Percentiles rank a stretch among this genome's conserved stretches.
phyloP scores from a whole-genome alignment of 2,797 vertebrate genomes.

The Siniperca undulata region DNA sequence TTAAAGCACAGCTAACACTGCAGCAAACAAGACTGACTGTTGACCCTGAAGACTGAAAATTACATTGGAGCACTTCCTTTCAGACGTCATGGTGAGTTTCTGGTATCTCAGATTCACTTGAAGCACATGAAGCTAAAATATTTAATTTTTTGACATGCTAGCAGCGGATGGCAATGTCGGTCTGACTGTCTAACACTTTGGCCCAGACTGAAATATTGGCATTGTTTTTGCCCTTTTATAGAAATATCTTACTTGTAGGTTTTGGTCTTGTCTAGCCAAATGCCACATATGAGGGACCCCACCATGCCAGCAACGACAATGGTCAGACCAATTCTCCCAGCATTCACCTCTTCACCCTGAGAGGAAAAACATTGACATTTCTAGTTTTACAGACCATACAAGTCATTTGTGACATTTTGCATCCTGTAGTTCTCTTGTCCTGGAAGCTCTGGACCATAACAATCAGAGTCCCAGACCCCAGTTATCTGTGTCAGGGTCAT shows the following conservation, averaged over 20 bases:
- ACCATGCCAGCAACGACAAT: constrained; percentile 93
- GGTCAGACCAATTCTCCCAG: constrained; percentile 96
- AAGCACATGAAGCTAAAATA: background rate
- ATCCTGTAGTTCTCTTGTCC: constrained; percentile 7
- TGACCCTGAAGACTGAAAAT: constrained; percentile 14
- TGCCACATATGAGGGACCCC: constrained; percentile 93
- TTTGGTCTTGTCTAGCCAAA: constrained; percentile 98
- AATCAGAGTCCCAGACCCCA: constrained; percentile 6
- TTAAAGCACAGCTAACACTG: constrained; percentile 16
- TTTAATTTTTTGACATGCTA: background rate
- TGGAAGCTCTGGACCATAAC: constrained; percentile 1
- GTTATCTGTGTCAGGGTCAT: constrained; percentile 35
- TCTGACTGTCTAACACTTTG: background rate
- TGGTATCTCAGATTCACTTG: background rate
- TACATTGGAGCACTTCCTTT: background rate
- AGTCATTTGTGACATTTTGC: constrained; percentile 9
- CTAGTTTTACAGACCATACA: background rate
- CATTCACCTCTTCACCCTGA: constrained; percentile 95
- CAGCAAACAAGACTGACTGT: constrained; percentile 8
- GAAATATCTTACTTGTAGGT: constrained; percentile 93
- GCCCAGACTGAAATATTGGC: background rate
- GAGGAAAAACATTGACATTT: constrained; percentile 33
- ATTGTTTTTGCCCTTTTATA: constrained; percentile 7
- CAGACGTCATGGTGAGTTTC: background rate
- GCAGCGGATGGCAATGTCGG: background rate